Conservation (phyloP, 2,113 vertebrate species). For the Pardalotus punctatus region DNA sequence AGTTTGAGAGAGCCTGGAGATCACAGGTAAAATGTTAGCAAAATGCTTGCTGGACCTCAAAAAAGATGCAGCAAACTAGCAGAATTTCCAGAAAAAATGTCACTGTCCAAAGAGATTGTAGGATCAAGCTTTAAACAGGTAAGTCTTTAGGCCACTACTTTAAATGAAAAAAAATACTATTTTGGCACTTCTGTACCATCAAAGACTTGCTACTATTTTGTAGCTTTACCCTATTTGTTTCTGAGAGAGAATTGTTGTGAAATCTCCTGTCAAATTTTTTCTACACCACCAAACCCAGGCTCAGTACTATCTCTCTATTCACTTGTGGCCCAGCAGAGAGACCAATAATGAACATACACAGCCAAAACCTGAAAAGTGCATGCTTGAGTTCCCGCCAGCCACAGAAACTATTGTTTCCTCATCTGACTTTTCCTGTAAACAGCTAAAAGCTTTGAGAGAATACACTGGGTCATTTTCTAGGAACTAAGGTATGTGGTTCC, state of each 20-base stretch:
- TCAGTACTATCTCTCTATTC: not conserved
- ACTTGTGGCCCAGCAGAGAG: not conserved
- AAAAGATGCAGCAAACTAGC: not conserved
- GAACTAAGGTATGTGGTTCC: not conserved
- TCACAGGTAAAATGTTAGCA: not conserved
- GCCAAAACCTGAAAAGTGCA: not conserved
- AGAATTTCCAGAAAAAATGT: not conserved
- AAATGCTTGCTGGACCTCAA: not conserved
- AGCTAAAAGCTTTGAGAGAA: not conserved
- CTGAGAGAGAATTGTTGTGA: not conserved
- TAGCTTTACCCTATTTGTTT: not conserved
- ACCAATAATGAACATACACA: not conserved
- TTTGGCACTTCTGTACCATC: not conserved
- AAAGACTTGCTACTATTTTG: not conserved
- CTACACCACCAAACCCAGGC: not conserved
- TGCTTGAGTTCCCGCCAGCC: not conserved
- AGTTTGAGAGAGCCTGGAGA: not conserved
- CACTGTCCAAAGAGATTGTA: not conserved
- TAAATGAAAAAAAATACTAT: not conserved
- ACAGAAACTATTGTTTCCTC: not conserved
- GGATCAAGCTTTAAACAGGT: not conserved
- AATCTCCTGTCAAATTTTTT: not conserved
- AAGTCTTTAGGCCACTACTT: not conserved
- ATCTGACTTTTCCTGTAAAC: not conserved
- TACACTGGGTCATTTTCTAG: not conserved